Evolutionary conservation across 2,888 invertebrate genomes (phyloP).

Genomic region (Boloria euphrosyne): DNA sequence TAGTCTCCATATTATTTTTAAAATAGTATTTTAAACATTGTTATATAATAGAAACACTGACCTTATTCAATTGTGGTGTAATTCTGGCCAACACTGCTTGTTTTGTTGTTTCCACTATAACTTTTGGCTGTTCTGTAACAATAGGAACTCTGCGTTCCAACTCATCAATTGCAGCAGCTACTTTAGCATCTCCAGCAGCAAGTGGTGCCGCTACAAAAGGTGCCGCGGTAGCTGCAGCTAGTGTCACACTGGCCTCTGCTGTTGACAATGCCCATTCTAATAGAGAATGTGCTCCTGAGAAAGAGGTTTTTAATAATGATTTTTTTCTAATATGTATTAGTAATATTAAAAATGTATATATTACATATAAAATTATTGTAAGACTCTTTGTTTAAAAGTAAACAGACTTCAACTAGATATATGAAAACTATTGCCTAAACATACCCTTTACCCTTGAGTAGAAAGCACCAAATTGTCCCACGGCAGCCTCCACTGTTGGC

Average conservation of each 20-base stretch:
- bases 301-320: neutral
- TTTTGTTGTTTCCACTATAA: conserved; percentile 81
- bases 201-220: conserved; percentile 81
- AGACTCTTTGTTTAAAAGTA: no score
- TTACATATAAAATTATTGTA: no score
- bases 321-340: no score
- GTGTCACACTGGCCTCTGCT: conserved; percentile 84
- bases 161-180: conserved; percentile 85
- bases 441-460: conserved; percentile 80
- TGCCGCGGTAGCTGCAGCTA: conserved; percentile 84
- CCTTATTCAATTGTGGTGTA: conserved; percentile 80
- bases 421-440: conserved; percentile 7
- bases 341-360: no score
- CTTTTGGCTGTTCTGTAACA: conserved; percentile 85
- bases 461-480: conserved; percentile 80
- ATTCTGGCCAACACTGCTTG: conserved; percentile 82
- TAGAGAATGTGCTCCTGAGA: conserved; percentile 83
- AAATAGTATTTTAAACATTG: no score
- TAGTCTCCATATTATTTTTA: no score
- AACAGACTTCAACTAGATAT: neutral
- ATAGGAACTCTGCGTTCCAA: conserved; percentile 86
- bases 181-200: conserved; percentile 83
- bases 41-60: conserved; percentile 46
- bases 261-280: conserved; percentile 87
- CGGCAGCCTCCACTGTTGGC: conserved; percentile 81